Conservation (phyloP, 2,797 vertebrate species). For the Chelonia mydas region DNA sequence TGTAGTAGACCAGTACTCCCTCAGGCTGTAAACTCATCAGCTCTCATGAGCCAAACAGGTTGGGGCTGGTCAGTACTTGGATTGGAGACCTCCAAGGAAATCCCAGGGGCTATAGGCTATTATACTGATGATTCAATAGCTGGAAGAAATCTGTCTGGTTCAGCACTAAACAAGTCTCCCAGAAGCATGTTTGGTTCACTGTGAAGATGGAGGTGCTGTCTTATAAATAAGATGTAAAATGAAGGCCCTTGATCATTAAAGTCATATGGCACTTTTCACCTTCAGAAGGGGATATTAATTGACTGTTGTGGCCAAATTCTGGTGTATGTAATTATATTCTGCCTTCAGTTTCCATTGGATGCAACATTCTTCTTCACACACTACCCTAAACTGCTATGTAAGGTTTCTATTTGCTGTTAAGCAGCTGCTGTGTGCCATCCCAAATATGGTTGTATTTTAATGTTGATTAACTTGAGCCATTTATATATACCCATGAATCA, state of each 20-base stretch:
- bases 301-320: neutral
- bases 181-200: neutral
- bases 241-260: neutral
- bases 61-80: conserved; percentile 25
- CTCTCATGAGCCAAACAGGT: conserved; percentile 29
- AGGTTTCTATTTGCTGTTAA: neutral
- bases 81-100: conserved; percentile 10
- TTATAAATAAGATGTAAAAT: conserved; percentile 43
- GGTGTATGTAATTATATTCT: neutral
- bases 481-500: neutral
- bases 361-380: neutral
- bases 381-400: neutral
- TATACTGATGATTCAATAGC: conserved; percentile 52
- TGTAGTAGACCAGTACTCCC: conserved; percentile 58
- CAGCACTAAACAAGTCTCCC: conserved; percentile 10
- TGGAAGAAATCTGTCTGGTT: conserved; percentile 14
- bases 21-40: conserved; percentile 54
- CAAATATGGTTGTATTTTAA: neutral
- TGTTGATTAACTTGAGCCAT: neutral
- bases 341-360: neutral
- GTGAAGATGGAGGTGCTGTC: neutral
- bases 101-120: conserved; percentile 24
- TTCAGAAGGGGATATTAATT: neutral
- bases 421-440: neutral
- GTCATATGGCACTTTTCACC: neutral